Evolutionary conservation across 2,797 vertebrate genomes (phyloP), one percentile per base, ranked within the genome.

Genomic region (Sebastes flavidus): DNA sequence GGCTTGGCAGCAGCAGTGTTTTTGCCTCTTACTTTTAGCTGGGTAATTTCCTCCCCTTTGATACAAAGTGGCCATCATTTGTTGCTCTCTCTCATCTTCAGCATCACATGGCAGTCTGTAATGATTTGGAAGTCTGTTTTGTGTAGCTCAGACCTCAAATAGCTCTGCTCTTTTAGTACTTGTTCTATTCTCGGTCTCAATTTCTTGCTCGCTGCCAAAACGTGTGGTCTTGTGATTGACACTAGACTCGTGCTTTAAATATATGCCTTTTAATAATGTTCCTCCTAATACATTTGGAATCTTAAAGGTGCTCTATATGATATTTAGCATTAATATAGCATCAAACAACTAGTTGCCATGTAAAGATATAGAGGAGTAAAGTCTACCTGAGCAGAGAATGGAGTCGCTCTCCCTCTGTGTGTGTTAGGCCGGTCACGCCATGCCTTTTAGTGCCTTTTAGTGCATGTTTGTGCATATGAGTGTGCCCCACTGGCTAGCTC

Each of bases 21-120:
- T 73, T 54, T 81, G 75, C 63, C 52, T 78, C 55, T 85, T 87
- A 79, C 72, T 83, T 72, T 85, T 61, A 87, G 62, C 71, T 20
- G 72, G 79, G 65, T 79, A 72, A 66, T 89, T 89, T 87, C 58
- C 22, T 83, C 56, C 30, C 56, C 70, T 76, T 78, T 81, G 66
- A 42, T 71, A 30, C 58, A 77, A 78, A 81, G 68, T 73, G 61
- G 4, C 65, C 72, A 60, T 86, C 24, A 83, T 88, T 85, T 89
- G 32, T 81, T 72, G 10, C 49, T 22, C 49, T 75, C 34, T 82
- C 25, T 88, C 70, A 78, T 86, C 32, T 42, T 61, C 18, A 58
- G 71, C 72, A 29, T 78, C 74, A 71, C 65, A 24, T 49, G 11
- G 24, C 65, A 68, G 7, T 54, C 24, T 78, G 29, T 65, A 55